A percentile compares a stretch with the other conserved stretches of the same genome.
phyloP scores from a whole-genome alignment of 1,140 invertebrate species.

The Acromyrmex echinatior region DNA sequence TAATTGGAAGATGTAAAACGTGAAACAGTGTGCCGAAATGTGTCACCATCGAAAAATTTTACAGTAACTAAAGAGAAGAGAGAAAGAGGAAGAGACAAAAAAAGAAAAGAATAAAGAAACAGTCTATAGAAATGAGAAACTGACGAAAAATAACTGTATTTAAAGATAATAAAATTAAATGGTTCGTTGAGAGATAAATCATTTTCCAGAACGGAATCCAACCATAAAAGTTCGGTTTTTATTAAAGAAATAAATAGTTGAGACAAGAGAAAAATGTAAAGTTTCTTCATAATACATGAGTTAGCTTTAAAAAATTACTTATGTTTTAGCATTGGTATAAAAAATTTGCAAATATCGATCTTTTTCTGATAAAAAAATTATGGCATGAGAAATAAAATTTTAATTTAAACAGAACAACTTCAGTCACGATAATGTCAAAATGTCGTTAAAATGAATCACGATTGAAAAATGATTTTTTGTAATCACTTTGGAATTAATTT shows the following conservation, averaged over 20 bases:
- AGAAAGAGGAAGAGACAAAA: not conserved
- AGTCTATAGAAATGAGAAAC: not conserved
- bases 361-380: not conserved
- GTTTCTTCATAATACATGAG: not conserved
- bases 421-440: too few species aligned
- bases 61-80: not conserved
- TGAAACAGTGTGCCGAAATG: not conserved
- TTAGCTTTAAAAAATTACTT: not conserved
- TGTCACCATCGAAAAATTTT: constrained; percentile 12
- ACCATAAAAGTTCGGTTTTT: not conserved
- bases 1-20: constrained; percentile 50
- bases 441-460: too few species aligned
- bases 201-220: not conserved
- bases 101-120: not conserved
- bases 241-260: not conserved
- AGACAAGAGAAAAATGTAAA: too few species aligned
- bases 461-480: too few species aligned
- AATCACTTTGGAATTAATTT: too few species aligned
- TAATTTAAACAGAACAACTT: not conserved
- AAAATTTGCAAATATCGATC: not conserved
- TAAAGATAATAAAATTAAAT: constrained; percentile 32
- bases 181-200: not conserved
- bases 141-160: not conserved
- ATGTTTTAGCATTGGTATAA: not conserved
- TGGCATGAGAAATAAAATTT: not conserved